These are phyloP conservation scores for Ectemnius continuus DNA, from an alignment of 2,888 invertebrate species.

Conservation along the genomic window DNA sequence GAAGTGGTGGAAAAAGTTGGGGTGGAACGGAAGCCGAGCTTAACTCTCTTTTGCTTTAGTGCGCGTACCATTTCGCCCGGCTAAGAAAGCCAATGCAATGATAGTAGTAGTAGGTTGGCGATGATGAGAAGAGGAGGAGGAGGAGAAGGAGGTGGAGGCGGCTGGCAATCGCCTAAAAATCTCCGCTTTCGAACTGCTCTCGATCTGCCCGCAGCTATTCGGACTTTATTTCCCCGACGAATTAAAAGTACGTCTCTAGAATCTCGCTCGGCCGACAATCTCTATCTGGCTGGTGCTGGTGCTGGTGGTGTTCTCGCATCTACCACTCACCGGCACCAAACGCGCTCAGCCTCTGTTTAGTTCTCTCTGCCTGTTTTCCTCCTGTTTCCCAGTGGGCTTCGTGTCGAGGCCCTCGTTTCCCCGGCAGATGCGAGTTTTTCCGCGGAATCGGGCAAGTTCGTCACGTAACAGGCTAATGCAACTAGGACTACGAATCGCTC, in stretches of 20 bases:
- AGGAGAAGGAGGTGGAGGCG: too few relatives aligned
- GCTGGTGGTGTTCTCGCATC: too few relatives aligned
- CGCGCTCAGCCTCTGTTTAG: not conserved
- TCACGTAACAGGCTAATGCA: constrained; percentile 54
- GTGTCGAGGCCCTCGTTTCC: constrained; percentile 6
- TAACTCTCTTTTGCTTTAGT: not conserved
- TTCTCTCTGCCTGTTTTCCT: not conserved
- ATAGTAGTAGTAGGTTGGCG: not conserved
- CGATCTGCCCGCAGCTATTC: constrained; percentile 31
- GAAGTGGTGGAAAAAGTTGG: not conserved
- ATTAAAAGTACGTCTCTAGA: constrained; percentile 44
- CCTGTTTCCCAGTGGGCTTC: not conserved
- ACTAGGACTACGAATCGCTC: constrained; percentile 45
- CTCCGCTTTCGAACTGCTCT: constrained; percentile 35
- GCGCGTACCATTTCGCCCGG: not conserved
- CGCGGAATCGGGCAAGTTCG: constrained; percentile 45
- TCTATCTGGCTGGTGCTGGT: not conserved
- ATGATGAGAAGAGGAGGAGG: not conserved
- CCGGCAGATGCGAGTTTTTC: constrained; percentile 5
- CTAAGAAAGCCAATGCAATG: too few relatives aligned
- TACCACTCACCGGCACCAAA: too few relatives aligned
- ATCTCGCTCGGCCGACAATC: not conserved
- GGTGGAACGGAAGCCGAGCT: too few relatives aligned
- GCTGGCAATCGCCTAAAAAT: constrained; percentile 54
- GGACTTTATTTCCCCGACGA: constrained; percentile 48